Evolutionary conservation across 2,113 vertebrate genomes (phyloP).

Genomic region (Pelodiscus sinensis): DNA sequence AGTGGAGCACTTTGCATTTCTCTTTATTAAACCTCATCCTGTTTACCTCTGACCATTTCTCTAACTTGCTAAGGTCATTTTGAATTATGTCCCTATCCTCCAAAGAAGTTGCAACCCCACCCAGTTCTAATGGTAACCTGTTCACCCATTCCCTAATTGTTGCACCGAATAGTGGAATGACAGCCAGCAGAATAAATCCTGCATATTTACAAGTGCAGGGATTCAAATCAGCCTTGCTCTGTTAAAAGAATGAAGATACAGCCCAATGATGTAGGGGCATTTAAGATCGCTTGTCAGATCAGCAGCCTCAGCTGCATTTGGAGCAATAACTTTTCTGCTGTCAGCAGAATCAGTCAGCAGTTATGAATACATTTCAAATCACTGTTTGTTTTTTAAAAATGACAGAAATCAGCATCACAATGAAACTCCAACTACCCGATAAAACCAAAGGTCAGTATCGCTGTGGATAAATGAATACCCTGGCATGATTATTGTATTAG

Average conservation of each 20-base stretch:
- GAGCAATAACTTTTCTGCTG: background rate
- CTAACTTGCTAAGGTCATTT: too few species aligned
- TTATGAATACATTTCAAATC: accelerated
- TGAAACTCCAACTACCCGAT: background rate
- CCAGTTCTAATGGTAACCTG: background rate
- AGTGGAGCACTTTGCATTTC: too few species aligned
- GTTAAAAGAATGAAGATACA: background rate
- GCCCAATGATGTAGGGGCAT: accelerated
- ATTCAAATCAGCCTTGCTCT: background rate
- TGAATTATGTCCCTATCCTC: too few species aligned
- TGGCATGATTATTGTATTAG: accelerated
- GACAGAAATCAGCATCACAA: background rate
- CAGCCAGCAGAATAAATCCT: background rate
- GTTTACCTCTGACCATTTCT: too few species aligned
- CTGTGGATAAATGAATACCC: background rate
- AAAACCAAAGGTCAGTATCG: background rate
- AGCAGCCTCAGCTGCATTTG: background rate
- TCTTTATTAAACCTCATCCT: too few species aligned
- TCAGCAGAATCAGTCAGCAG: background rate
- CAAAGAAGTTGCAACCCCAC: too few species aligned
- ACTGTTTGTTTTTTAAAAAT: background rate
- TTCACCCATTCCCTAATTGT: background rate
- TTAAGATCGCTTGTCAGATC: background rate
- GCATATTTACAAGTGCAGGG: accelerated
- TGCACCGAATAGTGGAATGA: background rate